Evolutionary conservation across 2,888 invertebrate species (phyloP), one percentile per base, ranked within the genome.

Genomic region (Eristalis arbustorum): DNA sequence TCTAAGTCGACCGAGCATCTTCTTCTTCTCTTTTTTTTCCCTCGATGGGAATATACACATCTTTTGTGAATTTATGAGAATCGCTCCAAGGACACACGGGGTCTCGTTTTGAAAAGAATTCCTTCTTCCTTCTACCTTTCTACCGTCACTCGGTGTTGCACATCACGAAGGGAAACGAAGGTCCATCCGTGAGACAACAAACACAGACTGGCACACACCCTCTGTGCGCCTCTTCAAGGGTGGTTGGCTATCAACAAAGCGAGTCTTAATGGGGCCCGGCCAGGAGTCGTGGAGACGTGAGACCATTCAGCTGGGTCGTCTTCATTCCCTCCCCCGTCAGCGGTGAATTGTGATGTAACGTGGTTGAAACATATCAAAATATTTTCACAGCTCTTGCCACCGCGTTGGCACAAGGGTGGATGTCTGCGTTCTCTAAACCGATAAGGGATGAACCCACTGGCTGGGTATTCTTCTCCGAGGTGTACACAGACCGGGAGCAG

Each of bases 191-290:
- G 83, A 83, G 83, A 87, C 79, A 79, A 87, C 78, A 79, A 87
- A 67, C 3, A 25, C 25, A n/a, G n/a, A 25, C 25, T 3, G 3
- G 2, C 71, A 87, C 87, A 72, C 78, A 79, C 73, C 59, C 66
- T 79, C 31, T 31, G 8, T 79, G 2, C 3, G 25, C 25, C 25
- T 25, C 25, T 25, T 25, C 87, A 74, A 75, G 87, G 83, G 72
- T 83, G 87, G 87, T 79, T 87, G 83, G 75, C 78, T 78, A 79
- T 79, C 87, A 83, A 87, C 87, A 87, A 87, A 87, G 87, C 83
- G 72, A 87, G 28, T 78, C 83, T 74, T 87, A 87, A 87, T 87
- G 87, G 83, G 67, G 6, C 75, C 66, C 69, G 64, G 59, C 23
- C 42, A 22, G 23, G 6, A 49, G 73, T 25, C 63, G 31, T 62